A percentile compares a stretch with the other conserved stretches of the same genome.
phyloP scores from a whole-genome alignment of 1,140 invertebrate species.

The Teleopsis dalmanni region DNA sequence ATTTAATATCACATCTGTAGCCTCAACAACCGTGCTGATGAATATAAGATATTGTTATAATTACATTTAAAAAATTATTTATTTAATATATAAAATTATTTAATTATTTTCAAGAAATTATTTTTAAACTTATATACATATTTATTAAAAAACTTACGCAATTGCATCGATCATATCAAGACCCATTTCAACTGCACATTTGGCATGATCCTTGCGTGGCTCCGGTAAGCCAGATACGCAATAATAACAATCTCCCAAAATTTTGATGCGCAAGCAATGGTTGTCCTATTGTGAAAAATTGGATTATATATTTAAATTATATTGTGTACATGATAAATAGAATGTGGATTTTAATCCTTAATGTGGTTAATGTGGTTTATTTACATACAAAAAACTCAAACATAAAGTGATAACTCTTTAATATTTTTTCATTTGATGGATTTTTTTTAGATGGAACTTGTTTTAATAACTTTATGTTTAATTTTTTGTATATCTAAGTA shows the following conservation, averaged over 20 bases:
- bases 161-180: conserved; percentile 86
- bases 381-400: too few relatives aligned
- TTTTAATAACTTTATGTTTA: too few relatives aligned
- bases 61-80: not conserved
- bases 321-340: not conserved
- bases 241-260: conserved; percentile 86
- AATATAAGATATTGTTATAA: not conserved
- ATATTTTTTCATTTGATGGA: not conserved
- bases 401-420: not conserved
- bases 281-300: conserved; percentile 65
- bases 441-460: not conserved
- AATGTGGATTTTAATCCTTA: not conserved
- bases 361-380: not conserved
- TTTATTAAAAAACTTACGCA: conserved; percentile 52
- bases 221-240: conserved; percentile 81
- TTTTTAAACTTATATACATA: conserved; percentile 49
- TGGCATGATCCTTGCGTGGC: conserved; percentile 72
- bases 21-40: conserved; percentile 61
- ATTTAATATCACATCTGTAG: conserved; percentile 70
- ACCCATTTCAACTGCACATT: conserved; percentile 82
- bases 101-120: not conserved
- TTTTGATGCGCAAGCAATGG: conserved; percentile 80
- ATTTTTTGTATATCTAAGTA: too few relatives aligned
- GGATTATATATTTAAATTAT: not conserved
- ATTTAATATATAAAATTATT: not conserved